Base-by-base conservation (phyloP, 2,797 vertebrate species). In the Sarcoramphus papa region DNA sequence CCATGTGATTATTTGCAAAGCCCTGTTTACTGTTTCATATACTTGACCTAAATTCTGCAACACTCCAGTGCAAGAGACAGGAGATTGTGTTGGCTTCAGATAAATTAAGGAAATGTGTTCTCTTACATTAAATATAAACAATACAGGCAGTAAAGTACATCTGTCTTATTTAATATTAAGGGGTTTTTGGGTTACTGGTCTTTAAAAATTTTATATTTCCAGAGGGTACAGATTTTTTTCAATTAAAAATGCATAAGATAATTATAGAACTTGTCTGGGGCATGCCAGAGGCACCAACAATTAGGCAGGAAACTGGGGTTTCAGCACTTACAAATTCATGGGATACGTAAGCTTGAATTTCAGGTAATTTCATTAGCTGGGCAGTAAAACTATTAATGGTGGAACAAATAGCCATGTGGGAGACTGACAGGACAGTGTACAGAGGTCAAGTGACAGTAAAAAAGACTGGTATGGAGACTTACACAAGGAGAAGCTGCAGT, bases 1-100 rank as follows among this genome's bases (percentile, higher is more conserved):
- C 57, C 50, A 80, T 57, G 37, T 41, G 64, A 91, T 93, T 92
- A 89, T 91, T 91, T 88, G 84, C 68, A 93, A 96, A 94, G 62
- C 64, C 88, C 72, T 85, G 47, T 95, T 95, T 95, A 89, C 78
- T 83, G 70, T 41, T 75, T 89, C 48, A 75, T 85, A 56, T 57
- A 88, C 77, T 95, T 96, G 88, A 94, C 94, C 93, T 90, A 93
- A 88, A 94, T 96, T 94, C 91, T 90, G 31, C 72, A 94, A 48
- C 31, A 50, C 45, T 90, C 40, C 56, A 68, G 27, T 72, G 37
- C 35, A 92, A 65, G 72, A 91, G 78, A 73, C 27, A 79, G 63
- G 35, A 92, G 45, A 92, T 62, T 10, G 3, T 79, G 77, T 59
- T 89, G 41, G 41, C 78, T 83, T 95, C 68, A 78, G 72, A 91